Base-by-base conservation (phyloP, 1,140 invertebrate species). In the Hycleus cichorii region DNA sequence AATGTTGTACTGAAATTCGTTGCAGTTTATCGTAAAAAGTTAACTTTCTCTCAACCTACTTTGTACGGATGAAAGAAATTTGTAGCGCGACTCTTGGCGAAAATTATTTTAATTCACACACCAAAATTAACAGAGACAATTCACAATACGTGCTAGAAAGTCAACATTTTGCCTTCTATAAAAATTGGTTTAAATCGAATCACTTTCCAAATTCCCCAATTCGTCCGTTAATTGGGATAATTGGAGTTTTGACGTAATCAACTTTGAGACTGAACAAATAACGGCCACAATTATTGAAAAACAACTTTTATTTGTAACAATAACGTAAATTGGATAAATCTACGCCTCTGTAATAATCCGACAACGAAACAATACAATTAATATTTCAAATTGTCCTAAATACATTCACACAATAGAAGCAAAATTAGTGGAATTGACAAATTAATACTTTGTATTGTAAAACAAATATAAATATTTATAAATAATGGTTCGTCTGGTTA, bases 41-140 rank as follows among this genome's bases (percentile, higher is more conserved):
- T 62, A 63, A 65, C 64, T 67, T 65, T 67, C 66, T 65, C 64
- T 56, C 65, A 67, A 67, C 66, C 66, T 64, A 67, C 66, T 67
- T 67, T 47, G 12, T 56, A 51, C 47, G 59, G 58, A 51, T 50
- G 49, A 58, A 64, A 65, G 64, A 67, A 65, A 67, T 63, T 67
- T 55, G 54, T 64, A 64, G 63, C 60, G 63, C 63, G 60, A 64
- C 48, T 63, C 57, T 53, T 60, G 58, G 59, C 57, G 49, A 47
- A 55, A 47, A 47, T 43, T 24, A n/a, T 47, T 3, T 4, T 42
- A 4, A 11, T 42, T 42, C 0, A 11, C 10, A 8, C 9, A 42
- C 3, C 11, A 11, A n/a, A 42, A 42, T 8, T 32, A 32, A 32
- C 3, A 32, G 7, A 5, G 7, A 32, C 32, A 32, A 10, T 42